phyloP scores from a whole-genome alignment of 1,140 invertebrate genomes.

The Solenopsis fugax region DNA sequence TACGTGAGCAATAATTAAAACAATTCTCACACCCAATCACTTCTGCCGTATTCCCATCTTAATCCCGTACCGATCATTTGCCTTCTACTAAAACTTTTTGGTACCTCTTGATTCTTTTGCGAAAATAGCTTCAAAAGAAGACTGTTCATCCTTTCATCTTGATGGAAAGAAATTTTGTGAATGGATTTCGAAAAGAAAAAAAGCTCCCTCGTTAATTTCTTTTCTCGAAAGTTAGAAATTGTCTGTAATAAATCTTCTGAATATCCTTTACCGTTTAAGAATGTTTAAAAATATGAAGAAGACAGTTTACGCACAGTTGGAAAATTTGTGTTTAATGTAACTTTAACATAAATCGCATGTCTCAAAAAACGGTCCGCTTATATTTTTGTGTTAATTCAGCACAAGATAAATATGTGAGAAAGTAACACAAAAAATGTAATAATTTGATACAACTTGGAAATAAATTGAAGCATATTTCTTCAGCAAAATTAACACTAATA shows the following conservation, averaged over 20 bases:
- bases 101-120: not conserved
- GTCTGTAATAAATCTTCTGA: not conserved
- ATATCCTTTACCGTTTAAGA: not conserved
- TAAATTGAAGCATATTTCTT: too few relatives aligned
- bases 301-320: not conserved
- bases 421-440: too few relatives aligned
- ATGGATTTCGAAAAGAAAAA: not conserved
- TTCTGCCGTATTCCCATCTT: not conserved
- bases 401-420: too few relatives aligned
- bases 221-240: not conserved
- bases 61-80: not conserved
- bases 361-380: too few relatives aligned
- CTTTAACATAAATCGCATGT: too few relatives aligned
- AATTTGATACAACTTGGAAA: too few relatives aligned
- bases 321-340: too few relatives aligned
- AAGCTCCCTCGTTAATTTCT: not conserved
- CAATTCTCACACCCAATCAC: not conserved
- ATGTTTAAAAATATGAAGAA: constrained; percentile 3
- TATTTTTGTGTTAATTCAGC: too few relatives aligned
- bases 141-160: not conserved
- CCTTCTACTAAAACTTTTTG: not conserved
- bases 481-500: too few relatives aligned
- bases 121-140: not conserved
- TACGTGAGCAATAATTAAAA: constrained; percentile 53
- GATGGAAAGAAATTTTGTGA: constrained; percentile 5